phyloP scores from a whole-genome alignment of 2,888 invertebrate species.

The Lepeophtheirus nordmannii region DNA sequence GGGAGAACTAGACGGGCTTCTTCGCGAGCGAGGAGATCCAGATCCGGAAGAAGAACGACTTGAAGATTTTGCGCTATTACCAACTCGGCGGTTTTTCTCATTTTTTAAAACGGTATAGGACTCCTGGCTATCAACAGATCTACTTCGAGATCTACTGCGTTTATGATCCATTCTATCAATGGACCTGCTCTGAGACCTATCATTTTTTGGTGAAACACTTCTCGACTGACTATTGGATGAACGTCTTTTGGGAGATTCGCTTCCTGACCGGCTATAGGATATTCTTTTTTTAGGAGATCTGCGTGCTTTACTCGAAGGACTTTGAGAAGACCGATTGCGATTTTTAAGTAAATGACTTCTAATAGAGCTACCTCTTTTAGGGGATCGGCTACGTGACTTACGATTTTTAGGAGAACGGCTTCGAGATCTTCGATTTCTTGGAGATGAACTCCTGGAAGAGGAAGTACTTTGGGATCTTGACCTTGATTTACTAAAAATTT shows the following conservation, averaged over 20 bases:
- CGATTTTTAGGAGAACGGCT: too few species aligned
- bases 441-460: background rate
- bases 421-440: too few species aligned
- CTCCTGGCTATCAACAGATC: background rate
- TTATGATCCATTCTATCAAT: too few species aligned
- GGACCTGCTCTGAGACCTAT: too few species aligned
- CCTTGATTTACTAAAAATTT: background rate
- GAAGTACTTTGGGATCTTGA: constrained; percentile 8
- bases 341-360: too few species aligned
- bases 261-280: background rate
- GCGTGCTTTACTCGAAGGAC: background rate
- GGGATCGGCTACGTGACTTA: too few species aligned
- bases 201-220: background rate
- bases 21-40: background rate
- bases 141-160: background rate
- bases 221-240: background rate
- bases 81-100: background rate
- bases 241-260: background rate
- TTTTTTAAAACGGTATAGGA: background rate
- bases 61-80: too few species aligned
- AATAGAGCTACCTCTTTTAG: too few species aligned
- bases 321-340: too few species aligned
- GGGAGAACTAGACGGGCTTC: constrained; percentile 1
- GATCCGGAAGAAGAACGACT: background rate
- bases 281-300: background rate